A percentile compares a stretch with the other conserved stretches of the same genome.
phyloP scores from a whole-genome alignment of 2,888 invertebrate species.

The Hydriomena furcata region DNA sequence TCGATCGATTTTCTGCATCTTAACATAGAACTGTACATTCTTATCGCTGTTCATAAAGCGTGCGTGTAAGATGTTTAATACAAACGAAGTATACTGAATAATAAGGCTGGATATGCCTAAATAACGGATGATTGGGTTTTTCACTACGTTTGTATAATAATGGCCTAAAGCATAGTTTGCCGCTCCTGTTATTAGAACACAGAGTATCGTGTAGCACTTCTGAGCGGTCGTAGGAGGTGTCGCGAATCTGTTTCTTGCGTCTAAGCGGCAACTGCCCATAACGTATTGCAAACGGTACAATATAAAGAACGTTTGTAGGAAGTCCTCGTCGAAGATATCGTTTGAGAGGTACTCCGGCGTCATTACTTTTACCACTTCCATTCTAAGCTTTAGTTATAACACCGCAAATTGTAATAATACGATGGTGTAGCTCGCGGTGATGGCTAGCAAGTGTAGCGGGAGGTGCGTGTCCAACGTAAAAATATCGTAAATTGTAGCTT shows the following conservation, averaged over 20 bases:
- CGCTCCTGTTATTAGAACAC: slow-evolving; percentile 30
- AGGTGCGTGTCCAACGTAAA: slow-evolving; percentile 50
- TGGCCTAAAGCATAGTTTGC: slow-evolving; percentile 27
- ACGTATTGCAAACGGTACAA: slow-evolving; percentile 48
- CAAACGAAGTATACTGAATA: slow-evolving; percentile 37
- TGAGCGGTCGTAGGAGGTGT: slow-evolving; percentile 52
- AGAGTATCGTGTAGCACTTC: slow-evolving; percentile 47
- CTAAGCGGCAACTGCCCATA: slow-evolving; percentile 53
- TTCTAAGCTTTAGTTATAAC: slow-evolving; percentile 34
- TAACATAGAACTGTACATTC: slow-evolving; percentile 52
- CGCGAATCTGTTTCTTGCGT: slow-evolving; percentile 52
- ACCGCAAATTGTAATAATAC: slow-evolving; percentile 59
- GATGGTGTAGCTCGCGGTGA: slow-evolving; percentile 61
- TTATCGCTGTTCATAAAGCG: slow-evolving; percentile 51
- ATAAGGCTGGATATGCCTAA: slow-evolving; percentile 31
- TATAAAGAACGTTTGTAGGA: slow-evolving; percentile 44
- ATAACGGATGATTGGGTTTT: slow-evolving; percentile 28
- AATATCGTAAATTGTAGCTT: slow-evolving; percentile 56
- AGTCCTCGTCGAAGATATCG: slow-evolving; percentile 56
- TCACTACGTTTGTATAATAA: slow-evolving; percentile 26
- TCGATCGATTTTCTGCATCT: slow-evolving; percentile 59
- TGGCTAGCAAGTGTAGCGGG: slow-evolving; percentile 51
- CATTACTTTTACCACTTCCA: slow-evolving; percentile 21
- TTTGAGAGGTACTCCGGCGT: slow-evolving; percentile 53
- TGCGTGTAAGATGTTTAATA: slow-evolving; percentile 47